Evolutionary conservation across 1,140 invertebrate species (phyloP).

Genomic region (Hyles euphorbiae): DNA sequence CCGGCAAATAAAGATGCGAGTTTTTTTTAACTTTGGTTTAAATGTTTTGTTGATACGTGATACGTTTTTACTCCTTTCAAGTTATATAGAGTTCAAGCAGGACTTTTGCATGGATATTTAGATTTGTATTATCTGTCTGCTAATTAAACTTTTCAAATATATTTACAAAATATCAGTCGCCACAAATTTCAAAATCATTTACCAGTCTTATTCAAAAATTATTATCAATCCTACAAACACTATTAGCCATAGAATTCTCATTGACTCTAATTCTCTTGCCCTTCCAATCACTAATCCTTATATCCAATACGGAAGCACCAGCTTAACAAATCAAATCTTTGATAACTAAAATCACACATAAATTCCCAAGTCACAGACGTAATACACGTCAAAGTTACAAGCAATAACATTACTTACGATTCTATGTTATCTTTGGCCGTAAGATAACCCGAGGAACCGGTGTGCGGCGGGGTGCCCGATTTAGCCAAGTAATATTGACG

Average conservation of each 20-base stretch:
- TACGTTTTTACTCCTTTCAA: not conserved
- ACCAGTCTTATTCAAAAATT: no score
- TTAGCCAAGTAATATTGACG: slow-evolving; percentile 46
- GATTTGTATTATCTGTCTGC: no score
- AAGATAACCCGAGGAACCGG: slow-evolving; percentile 12
- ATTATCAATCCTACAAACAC: no score
- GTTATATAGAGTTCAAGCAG: no score
- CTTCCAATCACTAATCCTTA: not conserved
- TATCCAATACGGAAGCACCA: not conserved
- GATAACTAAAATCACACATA: not conserved
- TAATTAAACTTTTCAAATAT: no score
- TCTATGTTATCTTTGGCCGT: slow-evolving; percentile 14
- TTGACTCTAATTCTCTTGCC: not conserved
- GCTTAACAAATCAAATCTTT: not conserved
- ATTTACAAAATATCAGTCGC: no score
- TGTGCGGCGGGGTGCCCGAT: slow-evolving; percentile 23
- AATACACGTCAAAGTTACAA: slow-evolving; percentile 8
- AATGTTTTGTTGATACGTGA: not conserved
- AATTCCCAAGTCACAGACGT: not conserved
- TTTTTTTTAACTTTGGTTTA: no score
- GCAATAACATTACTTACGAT: slow-evolving; percentile 19
- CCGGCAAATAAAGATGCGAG: no score
- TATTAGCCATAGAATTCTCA: no score
- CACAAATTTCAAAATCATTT: no score
- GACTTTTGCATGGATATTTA: no score